Conservation (phyloP, 2,888 invertebrate genomes). For the Caenorhabditis auriculariae region DNA sequence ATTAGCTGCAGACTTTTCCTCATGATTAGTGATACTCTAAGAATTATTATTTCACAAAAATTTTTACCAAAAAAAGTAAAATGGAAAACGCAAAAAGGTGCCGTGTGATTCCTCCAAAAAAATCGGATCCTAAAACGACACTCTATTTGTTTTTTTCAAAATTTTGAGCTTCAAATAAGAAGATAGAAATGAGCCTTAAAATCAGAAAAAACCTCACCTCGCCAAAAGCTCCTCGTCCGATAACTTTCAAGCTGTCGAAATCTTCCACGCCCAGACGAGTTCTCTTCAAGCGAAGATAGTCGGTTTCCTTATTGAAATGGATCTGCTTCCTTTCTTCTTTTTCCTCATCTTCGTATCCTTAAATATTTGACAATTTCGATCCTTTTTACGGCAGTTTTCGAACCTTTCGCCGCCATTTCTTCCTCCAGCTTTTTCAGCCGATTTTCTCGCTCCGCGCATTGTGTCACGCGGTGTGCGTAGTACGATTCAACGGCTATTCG, state of each 20-base stretch:
- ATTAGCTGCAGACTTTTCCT: no score
- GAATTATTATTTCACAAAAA: no score
- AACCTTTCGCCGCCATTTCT: conserved; percentile 88
- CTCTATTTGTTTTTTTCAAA: no score
- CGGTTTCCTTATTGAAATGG: conserved; percentile 97
- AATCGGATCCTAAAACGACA: no score
- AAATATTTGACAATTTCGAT: background rate
- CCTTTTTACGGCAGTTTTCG: background rate
- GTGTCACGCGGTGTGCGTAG: conserved; percentile 87
- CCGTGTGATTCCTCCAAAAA: no score
- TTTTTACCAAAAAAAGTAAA: no score
- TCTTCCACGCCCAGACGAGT: conserved; percentile 85
- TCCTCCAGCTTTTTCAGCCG: conserved; percentile 82
- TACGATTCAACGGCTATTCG: conserved; percentile 97
- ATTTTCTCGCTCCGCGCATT: conserved; percentile 89
- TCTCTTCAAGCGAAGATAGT: conserved; percentile 86
- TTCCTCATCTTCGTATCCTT: conserved; percentile 62
- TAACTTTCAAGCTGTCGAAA: conserved; percentile 90
- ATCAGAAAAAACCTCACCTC: conserved; percentile 64
- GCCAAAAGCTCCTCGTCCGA: conserved; percentile 70
- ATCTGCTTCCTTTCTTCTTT: conserved; percentile 89
- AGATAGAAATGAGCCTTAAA: background rate
- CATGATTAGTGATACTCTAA: no score
- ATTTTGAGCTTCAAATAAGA: no score
- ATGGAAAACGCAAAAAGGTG: no score